phyloP scores from a whole-genome alignment of 2,888 invertebrate species.

The Gnatocerus cornutus region DNA sequence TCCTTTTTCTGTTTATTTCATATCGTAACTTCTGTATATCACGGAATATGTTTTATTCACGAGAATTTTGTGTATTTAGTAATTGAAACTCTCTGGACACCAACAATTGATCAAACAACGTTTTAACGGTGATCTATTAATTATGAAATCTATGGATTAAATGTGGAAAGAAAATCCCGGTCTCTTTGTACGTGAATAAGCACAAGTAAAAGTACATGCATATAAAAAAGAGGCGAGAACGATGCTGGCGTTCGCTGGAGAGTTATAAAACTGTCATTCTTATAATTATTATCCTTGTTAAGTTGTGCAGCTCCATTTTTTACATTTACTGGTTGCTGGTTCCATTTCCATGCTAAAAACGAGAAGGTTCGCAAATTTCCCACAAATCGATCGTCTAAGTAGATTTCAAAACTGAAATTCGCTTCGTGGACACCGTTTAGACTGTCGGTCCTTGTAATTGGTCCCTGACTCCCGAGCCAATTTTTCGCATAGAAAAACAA shows the following conservation, averaged over 20 bases:
- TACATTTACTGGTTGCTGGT: background rate
- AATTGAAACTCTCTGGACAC: constrained; percentile 22
- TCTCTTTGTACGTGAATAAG: background rate
- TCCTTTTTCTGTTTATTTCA: constrained; percentile 38
- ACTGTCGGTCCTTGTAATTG: constrained; percentile 31
- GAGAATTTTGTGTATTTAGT: constrained; percentile 7
- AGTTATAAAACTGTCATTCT: constrained; percentile 8
- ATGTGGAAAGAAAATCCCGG: no score
- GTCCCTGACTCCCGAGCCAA: constrained; percentile 38
- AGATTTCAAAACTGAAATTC: background rate
- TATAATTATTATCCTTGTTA: constrained; percentile 8
- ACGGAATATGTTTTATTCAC: constrained; percentile 35
- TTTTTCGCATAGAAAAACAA: constrained; percentile 36
- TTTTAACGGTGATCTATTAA: no score
- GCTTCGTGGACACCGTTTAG: constrained; percentile 7
- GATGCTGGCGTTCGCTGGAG: constrained; percentile 1
- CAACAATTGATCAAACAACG: background rate
- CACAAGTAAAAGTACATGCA: constrained; percentile 5
- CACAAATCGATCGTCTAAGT: no score
- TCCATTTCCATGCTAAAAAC: no score
- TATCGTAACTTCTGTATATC: constrained; percentile 26
- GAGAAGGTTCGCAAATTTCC: background rate
- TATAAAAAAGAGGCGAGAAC: constrained; percentile 6
- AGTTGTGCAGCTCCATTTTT: constrained; percentile 1
- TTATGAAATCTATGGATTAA: no score